phyloP scores from a whole-genome alignment of 2,888 invertebrate species.

The Matsumyia berberina region DNA sequence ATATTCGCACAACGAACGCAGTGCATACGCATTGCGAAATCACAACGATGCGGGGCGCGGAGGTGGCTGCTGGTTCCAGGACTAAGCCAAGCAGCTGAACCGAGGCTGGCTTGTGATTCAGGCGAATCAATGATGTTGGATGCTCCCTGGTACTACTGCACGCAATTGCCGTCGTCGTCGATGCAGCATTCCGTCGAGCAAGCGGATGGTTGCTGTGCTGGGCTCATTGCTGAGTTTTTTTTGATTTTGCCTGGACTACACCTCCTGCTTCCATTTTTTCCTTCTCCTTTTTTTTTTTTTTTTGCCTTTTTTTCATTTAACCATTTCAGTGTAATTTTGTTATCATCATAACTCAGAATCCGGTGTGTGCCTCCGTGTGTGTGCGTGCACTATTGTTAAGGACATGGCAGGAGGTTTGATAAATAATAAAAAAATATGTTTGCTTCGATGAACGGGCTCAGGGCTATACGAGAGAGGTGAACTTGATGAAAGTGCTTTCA shows the following conservation, averaged over 20 bases:
- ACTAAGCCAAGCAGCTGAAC: conserved; percentile 22
- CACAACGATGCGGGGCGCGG: conserved; percentile 36
- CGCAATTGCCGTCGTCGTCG: conserved; percentile 52
- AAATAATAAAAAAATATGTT: conserved; percentile 22
- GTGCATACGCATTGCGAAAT: conserved; percentile 59
- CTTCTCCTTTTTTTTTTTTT: conserved; percentile 9
- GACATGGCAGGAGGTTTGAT: conserved; percentile 35
- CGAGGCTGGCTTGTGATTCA: conserved; percentile 46
- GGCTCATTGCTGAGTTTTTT: conserved; percentile 40
- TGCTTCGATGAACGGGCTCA: not conserved
- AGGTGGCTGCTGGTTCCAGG: conserved; percentile 11
- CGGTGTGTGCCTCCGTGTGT: conserved; percentile 39
- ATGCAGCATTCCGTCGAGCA: conserved; percentile 36
- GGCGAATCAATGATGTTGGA: conserved; percentile 60
- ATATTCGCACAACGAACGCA: conserved; percentile 60
- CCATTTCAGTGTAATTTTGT: conserved; percentile 66
- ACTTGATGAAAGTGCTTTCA: not conserved
- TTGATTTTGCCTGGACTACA: conserved; percentile 58
- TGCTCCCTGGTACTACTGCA: conserved; percentile 43
- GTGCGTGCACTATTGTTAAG: conserved; percentile 50
- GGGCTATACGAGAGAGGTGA: conserved; percentile 9
- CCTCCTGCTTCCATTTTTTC: conserved; percentile 19
- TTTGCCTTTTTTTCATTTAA: conserved; percentile 23
- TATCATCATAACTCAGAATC: conserved; percentile 60
- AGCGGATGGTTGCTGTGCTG: conserved; percentile 29